phyloP scores from a whole-genome alignment of 2,797 vertebrate genomes.

The Hoplostethus mediterraneus region DNA sequence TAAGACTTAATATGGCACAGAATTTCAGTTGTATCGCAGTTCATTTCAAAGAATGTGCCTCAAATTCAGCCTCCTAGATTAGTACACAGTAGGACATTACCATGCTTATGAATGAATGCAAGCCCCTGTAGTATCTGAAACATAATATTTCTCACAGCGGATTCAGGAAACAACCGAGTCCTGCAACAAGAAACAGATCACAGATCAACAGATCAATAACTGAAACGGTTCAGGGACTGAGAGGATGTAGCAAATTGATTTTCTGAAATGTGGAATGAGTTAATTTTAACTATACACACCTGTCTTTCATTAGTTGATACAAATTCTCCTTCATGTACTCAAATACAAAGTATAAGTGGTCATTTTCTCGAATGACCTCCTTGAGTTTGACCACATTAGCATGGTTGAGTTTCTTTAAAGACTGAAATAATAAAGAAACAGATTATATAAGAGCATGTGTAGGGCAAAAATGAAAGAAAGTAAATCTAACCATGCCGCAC shows the following conservation, averaged over 20 bases:
- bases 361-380: slow-evolving; percentile 98
- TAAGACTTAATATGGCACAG: background rate
- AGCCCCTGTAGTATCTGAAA: slow-evolving; percentile 99
- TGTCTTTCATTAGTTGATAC: slow-evolving; percentile 99
- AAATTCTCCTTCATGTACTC: slow-evolving; percentile 99
- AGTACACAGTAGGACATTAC: slow-evolving; percentile 41
- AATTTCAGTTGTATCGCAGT: background rate
- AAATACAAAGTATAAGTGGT: slow-evolving; percentile 98
- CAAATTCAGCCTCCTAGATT: background rate
- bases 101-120: slow-evolving; percentile 95
- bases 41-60: no score
- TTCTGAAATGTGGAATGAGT: background rate
- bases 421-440: slow-evolving; percentile 82
- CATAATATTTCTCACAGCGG: slow-evolving; percentile 97
- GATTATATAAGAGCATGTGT: slow-evolving; percentile 9
- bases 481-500: slow-evolving; percentile 65
- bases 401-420: slow-evolving; percentile 98
- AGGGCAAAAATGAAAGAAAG: background rate
- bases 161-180: slow-evolving; percentile 97
- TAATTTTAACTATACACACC: slow-evolving; percentile 79
- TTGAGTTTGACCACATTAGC: slow-evolving; percentile 98
- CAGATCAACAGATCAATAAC: slow-evolving; percentile 26
- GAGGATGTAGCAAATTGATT: background rate
- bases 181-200: slow-evolving; percentile 82
- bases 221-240: background rate